Percentiles rank a stretch among this genome's conserved stretches.
Evolutionary conservation across 1,140 invertebrate species (phyloP).

Genomic region (silkworm (Bombyx mori)): ASM3026992v2 NC_085110.1:14220001-14220500

Average conservation of each 20-base stretch:
- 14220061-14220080: neutral
- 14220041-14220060: neutral
- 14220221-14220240: slow-evolving; percentile 24
- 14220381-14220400: slow-evolving; percentile 27
- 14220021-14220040: neutral
- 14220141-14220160: slow-evolving; percentile 20
- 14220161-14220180: slow-evolving; percentile 22
- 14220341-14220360: slow-evolving; percentile 31
- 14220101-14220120: too few relatives aligned
- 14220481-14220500: slow-evolving; percentile 35
- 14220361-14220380: too few relatives aligned
- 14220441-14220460: slow-evolving; percentile 53
- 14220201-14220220: slow-evolving; percentile 63
- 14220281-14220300: slow-evolving; percentile 16
- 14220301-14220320: slow-evolving; percentile 30
- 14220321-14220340: slow-evolving; percentile 33
- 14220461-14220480: slow-evolving; percentile 64
- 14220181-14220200: slow-evolving; percentile 59
- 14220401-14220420: slow-evolving; percentile 68
- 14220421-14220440: slow-evolving; percentile 60
- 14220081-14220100: too few relatives aligned
- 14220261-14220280: slow-evolving; percentile 14
- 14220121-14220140: slow-evolving; percentile 11
- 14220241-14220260: slow-evolving; percentile 34
- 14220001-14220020: neutral